Conservation (phyloP, 2,113 vertebrate genomes). For the Trinectes maculatus region DNA sequence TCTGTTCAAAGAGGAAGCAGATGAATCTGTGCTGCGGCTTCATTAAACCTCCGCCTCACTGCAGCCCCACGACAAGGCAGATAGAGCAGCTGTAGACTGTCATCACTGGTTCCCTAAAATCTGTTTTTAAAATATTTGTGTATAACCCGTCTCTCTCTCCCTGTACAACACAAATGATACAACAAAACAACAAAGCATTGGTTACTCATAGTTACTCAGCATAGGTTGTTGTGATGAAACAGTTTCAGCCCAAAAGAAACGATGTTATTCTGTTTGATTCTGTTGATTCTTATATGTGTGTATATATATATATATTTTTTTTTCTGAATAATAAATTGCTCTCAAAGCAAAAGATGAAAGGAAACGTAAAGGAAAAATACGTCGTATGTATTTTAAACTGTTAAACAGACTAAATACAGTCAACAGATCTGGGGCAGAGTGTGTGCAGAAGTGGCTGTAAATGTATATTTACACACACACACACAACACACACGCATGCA, state of each 20-base stretch:
- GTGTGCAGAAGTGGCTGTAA: too few species aligned
- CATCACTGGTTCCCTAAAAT: background rate
- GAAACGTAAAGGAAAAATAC: background rate
- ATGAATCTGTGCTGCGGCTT: constrained; percentile 23
- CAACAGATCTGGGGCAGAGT: too few species aligned
- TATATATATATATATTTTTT: too few species aligned
- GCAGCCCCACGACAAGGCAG: constrained; percentile 1
- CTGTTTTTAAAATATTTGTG: background rate
- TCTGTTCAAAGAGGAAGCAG: constrained; percentile 43
- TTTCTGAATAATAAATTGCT: background rate
- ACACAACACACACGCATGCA: too few species aligned
- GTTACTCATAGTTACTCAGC: background rate
- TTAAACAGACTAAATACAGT: background rate
- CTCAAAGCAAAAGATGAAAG: background rate
- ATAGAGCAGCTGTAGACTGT: constrained; percentile 21
- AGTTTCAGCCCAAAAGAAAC: background rate
- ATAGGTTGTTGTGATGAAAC: background rate
- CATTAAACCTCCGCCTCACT: constrained; percentile 21
- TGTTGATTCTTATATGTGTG: too few species aligned
- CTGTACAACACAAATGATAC: background rate
- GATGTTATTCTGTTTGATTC: background rate
- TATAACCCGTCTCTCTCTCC: too few species aligned
- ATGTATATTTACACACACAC: too few species aligned
- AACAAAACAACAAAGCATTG: background rate
- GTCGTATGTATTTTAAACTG: background rate